Base-by-base conservation (phyloP, 2,888 invertebrate genomes). In the Microdon myrmicae region DNA sequence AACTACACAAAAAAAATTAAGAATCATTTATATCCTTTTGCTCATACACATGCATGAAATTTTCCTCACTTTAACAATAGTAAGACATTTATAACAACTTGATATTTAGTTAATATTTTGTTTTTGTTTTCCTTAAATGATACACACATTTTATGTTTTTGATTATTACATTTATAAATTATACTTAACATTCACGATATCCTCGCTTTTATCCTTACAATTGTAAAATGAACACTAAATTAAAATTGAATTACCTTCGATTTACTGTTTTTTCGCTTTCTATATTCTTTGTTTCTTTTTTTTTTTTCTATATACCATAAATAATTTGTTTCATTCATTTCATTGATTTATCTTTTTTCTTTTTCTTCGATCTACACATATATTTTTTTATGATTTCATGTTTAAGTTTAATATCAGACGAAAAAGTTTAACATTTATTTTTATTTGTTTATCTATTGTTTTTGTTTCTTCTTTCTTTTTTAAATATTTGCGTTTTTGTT, bases 371-470 rank as follows among this genome's bases (percentile, higher is more conserved):
- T 59, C 61, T 60, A 68, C 67, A 68, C 66, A 49, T 54, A 54
- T 51, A 48, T 61, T 31, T 48, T 25, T 53, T 10, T 22, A 37
- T 28, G 20, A 35, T 41, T 45, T 29, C 68, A 68, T 68, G 68
- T 39, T 68, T 72, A 69, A 64, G 69, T 68, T 72, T 71, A 70
- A 71, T 69, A 71, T 64, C 39, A 58, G 64, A 72, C 70, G 70
- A 72, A 72, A 73, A 71, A 69, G 68, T 67, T 67, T 61, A 45
- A 70, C 71, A 68, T 68, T 70, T 71, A 64, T 64, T 58, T 44
- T 35, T 25, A 35, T 55, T 53, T 38, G 47, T 39, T 58, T 54
- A 56, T 66, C 39, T 67, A 45, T 67, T 55, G 44, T 32, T 49
- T 68, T 56, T 41, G 41, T 51, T 41, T 38, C 39, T 14, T 25